Conservation (phyloP, 2,888 invertebrate genomes). For the Isoperla grammatica region DNA sequence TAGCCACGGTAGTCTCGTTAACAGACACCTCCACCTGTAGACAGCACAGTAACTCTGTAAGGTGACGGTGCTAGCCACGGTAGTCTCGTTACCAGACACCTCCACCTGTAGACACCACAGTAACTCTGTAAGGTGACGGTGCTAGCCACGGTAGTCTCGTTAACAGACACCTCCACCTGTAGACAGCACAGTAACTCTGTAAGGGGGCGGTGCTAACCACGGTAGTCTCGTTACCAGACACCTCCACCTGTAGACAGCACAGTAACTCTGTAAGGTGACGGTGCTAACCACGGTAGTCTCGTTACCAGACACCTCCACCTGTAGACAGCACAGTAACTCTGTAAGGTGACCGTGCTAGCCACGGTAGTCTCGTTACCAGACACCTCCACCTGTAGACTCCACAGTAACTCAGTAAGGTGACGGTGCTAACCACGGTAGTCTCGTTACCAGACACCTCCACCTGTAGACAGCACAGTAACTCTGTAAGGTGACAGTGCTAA, state of each 20-base stretch:
- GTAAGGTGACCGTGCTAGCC: no score
- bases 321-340: background rate
- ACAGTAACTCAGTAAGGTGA: no score
- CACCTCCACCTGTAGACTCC: no score
- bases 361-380: no score
- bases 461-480: background rate
- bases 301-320: slow-evolving; percentile 51
- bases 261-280: no score
- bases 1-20: slow-evolving; percentile 68
- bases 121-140: slow-evolving; percentile 48
- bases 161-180: background rate
- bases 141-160: slow-evolving; percentile 18
- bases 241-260: background rate
- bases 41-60: slow-evolving; percentile 43
- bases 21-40: slow-evolving; percentile 46
- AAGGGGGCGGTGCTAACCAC: no score
- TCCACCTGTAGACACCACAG: slow-evolving; percentile 4
- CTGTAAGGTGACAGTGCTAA: no score
- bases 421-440: slow-evolving; percentile 66
- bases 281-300: slow-evolving; percentile 70
- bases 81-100: slow-evolving; percentile 62
- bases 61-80: slow-evolving; percentile 68
- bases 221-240: slow-evolving; percentile 17
- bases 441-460: slow-evolving; percentile 55
- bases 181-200: no score